Base-by-base conservation (phyloP, 1,140 invertebrate species). In the Rhyacophila brunnea region DNA sequence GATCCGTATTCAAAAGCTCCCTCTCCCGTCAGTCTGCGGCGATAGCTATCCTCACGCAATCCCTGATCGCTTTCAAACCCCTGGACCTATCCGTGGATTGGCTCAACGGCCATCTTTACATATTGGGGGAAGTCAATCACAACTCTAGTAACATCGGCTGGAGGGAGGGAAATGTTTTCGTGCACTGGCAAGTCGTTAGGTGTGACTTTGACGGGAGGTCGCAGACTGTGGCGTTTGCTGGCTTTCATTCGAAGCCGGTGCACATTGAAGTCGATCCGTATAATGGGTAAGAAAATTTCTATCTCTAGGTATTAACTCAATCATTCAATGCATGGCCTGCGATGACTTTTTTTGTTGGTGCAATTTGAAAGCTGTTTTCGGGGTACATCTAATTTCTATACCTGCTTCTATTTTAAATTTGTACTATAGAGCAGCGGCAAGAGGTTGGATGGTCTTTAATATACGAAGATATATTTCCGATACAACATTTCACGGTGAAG, bases 221-320 rank as follows among this genome's bases (percentile, higher is more conserved):
- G 53, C 78, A 87, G 40, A 83, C 83, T 5, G 80, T 88, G 0
- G 85, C 89, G 9, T 73, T 89, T 51, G 81, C 83, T 14, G 85
- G 85, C 0, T 80, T 93, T 18, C 71, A 80, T 15, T 80, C 79
- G 0, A 80, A 83, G 66, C 87, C 92, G 0, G 78, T 83, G 43
- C 88, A 92, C 67, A 83, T 96, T 57, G 87, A 94, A 73, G 88
- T 95, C 0, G 94, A 97, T 80, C 91, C 95, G 17, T 88, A 91
- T 61, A 96, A 96, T 73, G 94, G 93, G 76, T 93, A 76, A 79
- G 77, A 67, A 48, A 46, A 18, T 4, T 52, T 45, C 40, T 38
- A 38, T 58, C n/a, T n/a, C n/a, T n/a, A n/a, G n/a, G n/a, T n/a
- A n/a, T n/a, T n/a, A n/a, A n/a, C n/a, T n/a, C n/a, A n/a, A n/a